Evolutionary conservation across 1,140 invertebrate species (phyloP).

Genomic region (Drosophila ficusphila): DNA sequence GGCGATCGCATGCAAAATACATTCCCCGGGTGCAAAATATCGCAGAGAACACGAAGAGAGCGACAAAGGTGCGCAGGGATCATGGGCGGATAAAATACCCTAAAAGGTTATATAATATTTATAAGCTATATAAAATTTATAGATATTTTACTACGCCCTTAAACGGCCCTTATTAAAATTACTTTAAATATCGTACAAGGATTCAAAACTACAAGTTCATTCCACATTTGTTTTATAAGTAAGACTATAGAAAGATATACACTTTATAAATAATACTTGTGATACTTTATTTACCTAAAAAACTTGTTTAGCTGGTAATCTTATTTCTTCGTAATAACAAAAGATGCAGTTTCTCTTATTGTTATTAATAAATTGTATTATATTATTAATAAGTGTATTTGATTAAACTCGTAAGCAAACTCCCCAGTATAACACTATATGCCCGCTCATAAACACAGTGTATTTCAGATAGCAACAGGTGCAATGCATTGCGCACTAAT

Average conservation of each 20-base stretch:
- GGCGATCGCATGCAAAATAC: conserved; percentile 76
- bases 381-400: too few relatives aligned
- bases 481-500: conserved; percentile 78
- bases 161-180: not conserved
- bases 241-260: too few relatives aligned
- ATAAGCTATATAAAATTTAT: not conserved
- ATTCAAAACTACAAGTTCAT: too few relatives aligned
- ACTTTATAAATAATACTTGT: too few relatives aligned
- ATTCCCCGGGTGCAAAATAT: conserved; percentile 50
- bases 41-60: conserved; percentile 47
- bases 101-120: not conserved
- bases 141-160: not conserved
- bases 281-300: too few relatives aligned
- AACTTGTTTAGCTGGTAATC: too few relatives aligned
- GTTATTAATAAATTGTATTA: too few relatives aligned
- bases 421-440: not conserved
- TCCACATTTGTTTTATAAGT: too few relatives aligned
- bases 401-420: not conserved
- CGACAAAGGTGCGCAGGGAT: conserved; percentile 15
- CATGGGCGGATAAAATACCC: not conserved
- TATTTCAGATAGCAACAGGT: conserved; percentile 53
- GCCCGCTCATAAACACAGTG: not conserved
- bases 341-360: too few relatives aligned
- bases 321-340: too few relatives aligned
- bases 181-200: not conserved